Evolutionary conservation across 2,888 invertebrate species (phyloP).

Genomic region (Achlya flavicornis): DNA sequence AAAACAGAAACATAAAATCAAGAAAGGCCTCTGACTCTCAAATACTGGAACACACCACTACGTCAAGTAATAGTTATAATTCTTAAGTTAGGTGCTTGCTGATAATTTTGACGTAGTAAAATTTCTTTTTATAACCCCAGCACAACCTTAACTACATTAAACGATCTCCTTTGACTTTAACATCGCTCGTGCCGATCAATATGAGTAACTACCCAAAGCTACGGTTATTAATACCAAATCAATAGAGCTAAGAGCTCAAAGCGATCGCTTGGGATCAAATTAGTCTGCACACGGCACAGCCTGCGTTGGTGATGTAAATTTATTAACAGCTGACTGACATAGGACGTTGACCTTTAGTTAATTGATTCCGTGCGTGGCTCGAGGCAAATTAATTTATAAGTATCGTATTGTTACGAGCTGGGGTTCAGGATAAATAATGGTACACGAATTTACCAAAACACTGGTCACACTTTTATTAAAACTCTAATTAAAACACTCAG

Average conservation of each 20-base stretch:
- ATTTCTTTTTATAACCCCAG: too few relatives aligned
- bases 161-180: not conserved
- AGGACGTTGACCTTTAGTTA: not conserved
- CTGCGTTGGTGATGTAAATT: constrained; percentile 1
- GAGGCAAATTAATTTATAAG: not conserved
- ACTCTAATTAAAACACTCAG: too few relatives aligned
- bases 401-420: not conserved
- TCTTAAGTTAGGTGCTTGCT: too few relatives aligned
- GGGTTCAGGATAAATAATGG: too few relatives aligned
- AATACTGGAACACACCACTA: too few relatives aligned
- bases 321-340: not conserved
- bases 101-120: too few relatives aligned
- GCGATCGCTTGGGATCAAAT: constrained; percentile 7
- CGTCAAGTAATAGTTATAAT: too few relatives aligned
- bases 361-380: not conserved
- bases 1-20: too few relatives aligned
- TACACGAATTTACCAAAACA: too few relatives aligned
- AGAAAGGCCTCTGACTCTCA: too few relatives aligned
- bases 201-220: not conserved
- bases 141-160: not conserved
- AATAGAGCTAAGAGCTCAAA: constrained; percentile 4
- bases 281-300: not conserved
- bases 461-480: too few relatives aligned
- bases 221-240: constrained; percentile 2
- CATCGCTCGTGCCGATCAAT: not conserved